phyloP scores from a whole-genome alignment of 2,888 invertebrate species.

The Amphipyra berbera region DNA sequence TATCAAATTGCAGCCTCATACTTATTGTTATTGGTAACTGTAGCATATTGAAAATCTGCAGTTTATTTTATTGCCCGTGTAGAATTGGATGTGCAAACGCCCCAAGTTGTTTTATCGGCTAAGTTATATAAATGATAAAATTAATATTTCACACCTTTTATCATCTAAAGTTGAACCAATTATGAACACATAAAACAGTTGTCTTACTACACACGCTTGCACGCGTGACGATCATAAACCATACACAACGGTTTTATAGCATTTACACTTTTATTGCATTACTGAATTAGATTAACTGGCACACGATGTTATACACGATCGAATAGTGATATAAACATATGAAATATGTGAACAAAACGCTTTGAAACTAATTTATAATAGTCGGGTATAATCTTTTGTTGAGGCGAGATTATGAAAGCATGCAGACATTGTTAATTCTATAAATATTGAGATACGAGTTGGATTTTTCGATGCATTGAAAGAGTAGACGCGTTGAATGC shows the following conservation, averaged over 20 bases:
- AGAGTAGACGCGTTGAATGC: neutral
- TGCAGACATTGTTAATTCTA: constrained; percentile 19
- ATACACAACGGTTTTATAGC: constrained; percentile 67
- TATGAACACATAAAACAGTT: constrained; percentile 51
- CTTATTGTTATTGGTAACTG: too few species aligned
- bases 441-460: constrained; percentile 6
- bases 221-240: constrained; percentile 62
- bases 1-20: too few species aligned
- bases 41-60: too few species aligned
- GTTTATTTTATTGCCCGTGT: too few species aligned
- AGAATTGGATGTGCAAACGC: too few species aligned
- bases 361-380: constrained; percentile 36
- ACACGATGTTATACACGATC: constrained; percentile 34
- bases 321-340: constrained; percentile 34
- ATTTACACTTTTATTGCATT: constrained; percentile 75
- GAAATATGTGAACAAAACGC: constrained; percentile 29
- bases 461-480: neutral
- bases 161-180: constrained; percentile 3
- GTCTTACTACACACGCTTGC: constrained; percentile 30
- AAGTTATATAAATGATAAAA: too few species aligned
- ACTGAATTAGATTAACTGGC: constrained; percentile 75
- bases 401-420: constrained; percentile 1
- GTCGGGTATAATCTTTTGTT: constrained; percentile 33
- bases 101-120: too few species aligned
- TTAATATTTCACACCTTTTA: neutral